Base-by-base conservation (phyloP, 2,113 vertebrate genomes). In the Myrmecobius fasciatus region DNA sequence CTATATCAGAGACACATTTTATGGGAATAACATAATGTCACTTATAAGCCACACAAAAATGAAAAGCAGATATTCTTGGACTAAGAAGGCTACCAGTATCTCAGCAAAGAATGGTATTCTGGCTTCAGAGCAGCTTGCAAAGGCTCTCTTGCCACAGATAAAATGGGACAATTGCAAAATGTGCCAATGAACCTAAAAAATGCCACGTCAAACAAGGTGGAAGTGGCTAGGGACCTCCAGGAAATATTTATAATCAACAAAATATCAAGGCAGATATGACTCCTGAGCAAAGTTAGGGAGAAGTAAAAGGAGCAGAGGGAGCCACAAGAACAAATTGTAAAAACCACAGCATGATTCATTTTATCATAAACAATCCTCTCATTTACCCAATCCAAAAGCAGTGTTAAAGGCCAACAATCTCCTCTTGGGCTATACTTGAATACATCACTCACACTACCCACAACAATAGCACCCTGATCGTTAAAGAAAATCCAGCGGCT, bases 11-110 rank as follows among this genome's bases (percentile, higher is more conserved):
- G 36, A 90, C 7, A 51, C n/a, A 93, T 91, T 92, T 92, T 49
- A 51, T 67, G 94, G 89, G 31, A 17, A 47, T 31, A 3, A 60
- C 83, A 20, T 14, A 88, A 92, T 89, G 53, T 12, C 26, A 93
- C 49, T 26, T 92, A 90, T 52, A 97, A 48, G 60, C 31, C 31
- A n/a, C 83, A 52, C 52, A 96, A 95, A 93, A 93, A 31, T 46
- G 93, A 53, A 54, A 52, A 9, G 52, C n/a, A 48, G 91, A 89
- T 54, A 46, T 46, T 67, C 52, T 31, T 91, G 89, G 22, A 46
- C 91, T 48, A 54, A 83, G 9, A 51, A 51, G 49, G 49, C 17
- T 67, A 25, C 47, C 52, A 92, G 46, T 25, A 3, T 46, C 91
- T 36, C n/a, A 48, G 52, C 22, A 95, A 53, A 93, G 43, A 95